These are phyloP conservation scores for Penaeus indicus DNA, from an alignment of 1,140 invertebrate species.

Conservation along the genomic window DNA sequence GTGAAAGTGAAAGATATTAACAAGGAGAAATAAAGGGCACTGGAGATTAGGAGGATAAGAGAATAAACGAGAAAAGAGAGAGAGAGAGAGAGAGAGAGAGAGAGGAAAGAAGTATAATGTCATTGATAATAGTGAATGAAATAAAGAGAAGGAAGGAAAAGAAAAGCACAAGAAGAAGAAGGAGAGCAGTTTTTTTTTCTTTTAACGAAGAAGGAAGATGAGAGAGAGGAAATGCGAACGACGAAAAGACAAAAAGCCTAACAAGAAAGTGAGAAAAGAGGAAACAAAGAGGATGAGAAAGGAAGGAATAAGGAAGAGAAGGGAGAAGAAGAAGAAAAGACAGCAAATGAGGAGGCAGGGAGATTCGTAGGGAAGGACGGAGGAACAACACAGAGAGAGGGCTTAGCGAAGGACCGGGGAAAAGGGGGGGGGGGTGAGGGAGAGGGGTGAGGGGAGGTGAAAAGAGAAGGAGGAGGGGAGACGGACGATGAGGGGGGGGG, in stretches of 20 bases:
- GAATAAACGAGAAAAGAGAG: background rate
- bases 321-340: slow-evolving; percentile 14
- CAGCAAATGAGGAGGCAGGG: background rate
- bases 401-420: slow-evolving; percentile 19
- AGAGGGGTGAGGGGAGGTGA: slow-evolving; percentile 13
- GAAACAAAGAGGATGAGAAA: background rate
- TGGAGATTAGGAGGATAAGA: background rate
- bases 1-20: background rate
- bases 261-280: background rate
- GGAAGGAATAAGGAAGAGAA: background rate
- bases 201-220: too few relatives aligned
- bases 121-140: too few relatives aligned
- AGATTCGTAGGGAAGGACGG: slow-evolving; percentile 18
- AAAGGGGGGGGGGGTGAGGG: slow-evolving; percentile 36
- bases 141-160: too few relatives aligned
- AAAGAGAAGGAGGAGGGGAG: background rate
- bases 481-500: slow-evolving; percentile 9
- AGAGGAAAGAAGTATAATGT: background rate
- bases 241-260: too few relatives aligned
- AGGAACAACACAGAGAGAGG: slow-evolving; percentile 6
- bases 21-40: background rate
- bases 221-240: too few relatives aligned
- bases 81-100: slow-evolving; percentile 31
- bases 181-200: too few relatives aligned
- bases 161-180: too few relatives aligned